Percentiles rank a stretch among this genome's conserved stretches.
Evolutionary conservation across 2,113 vertebrate species (phyloP).

Genomic region (Anhinga rufa): DNA sequence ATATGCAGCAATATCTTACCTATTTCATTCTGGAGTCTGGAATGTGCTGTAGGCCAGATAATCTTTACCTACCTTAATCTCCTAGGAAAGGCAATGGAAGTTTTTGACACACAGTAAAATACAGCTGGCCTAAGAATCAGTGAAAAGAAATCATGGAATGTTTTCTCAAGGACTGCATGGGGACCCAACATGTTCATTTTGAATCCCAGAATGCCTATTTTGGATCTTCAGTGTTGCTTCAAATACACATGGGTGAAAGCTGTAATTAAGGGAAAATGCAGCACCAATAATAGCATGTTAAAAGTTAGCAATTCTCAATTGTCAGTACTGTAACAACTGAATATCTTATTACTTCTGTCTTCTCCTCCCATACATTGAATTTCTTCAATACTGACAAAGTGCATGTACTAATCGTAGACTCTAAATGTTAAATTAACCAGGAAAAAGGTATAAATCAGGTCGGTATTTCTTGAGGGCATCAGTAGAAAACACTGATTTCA

Average conservation of each 20-base stretch:
- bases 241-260: slow-evolving; percentile 16
- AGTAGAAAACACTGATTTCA: slow-evolving; percentile 66
- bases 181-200: neutral
- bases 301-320: slow-evolving; percentile 62
- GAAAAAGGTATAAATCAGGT: slow-evolving; percentile 36
- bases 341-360: slow-evolving; percentile 41
- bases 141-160: neutral
- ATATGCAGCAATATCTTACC: neutral
- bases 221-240: slow-evolving; percentile 14
- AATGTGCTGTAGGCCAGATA: neutral
- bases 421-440: slow-evolving; percentile 44
- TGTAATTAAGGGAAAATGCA: slow-evolving; percentile 57
- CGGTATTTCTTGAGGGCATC: slow-evolving; percentile 48
- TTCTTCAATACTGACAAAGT: slow-evolving; percentile 36
- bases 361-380: slow-evolving; percentile 31
- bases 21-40: neutral
- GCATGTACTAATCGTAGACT: slow-evolving; percentile 54
- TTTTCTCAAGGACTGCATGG: neutral
- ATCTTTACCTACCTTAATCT: neutral
- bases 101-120: neutral
- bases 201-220: slow-evolving; percentile 4
- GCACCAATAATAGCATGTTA: slow-evolving; percentile 67
- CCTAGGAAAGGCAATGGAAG: neutral
- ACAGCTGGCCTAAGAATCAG: neutral
- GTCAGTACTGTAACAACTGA: slow-evolving; percentile 52